phyloP scores from a whole-genome alignment of 2,113 vertebrate species.

The Hylia prasina region DNA sequence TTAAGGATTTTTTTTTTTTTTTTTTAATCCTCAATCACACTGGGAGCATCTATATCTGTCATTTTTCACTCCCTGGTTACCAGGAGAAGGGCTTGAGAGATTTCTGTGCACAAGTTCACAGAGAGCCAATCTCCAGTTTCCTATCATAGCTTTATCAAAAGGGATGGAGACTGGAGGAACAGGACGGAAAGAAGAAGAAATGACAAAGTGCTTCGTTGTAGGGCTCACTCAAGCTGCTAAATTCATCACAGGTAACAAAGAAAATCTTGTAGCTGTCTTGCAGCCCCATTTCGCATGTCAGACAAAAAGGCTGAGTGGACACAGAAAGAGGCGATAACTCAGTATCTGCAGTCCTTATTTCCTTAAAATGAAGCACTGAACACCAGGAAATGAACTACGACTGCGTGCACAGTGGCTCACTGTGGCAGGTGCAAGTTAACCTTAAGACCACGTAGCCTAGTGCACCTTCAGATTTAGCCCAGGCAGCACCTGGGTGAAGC shows the following conservation, averaged over 20 bases:
- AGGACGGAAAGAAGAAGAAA: neutral
- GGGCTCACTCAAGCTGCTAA: neutral
- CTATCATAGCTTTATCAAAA: neutral
- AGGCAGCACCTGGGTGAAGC: neutral
- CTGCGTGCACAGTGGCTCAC: neutral
- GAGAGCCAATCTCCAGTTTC: neutral
- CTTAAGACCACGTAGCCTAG: neutral
- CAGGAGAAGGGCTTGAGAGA: neutral
- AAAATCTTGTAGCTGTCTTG: neutral
- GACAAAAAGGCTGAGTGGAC: neutral
- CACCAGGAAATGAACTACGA: neutral
- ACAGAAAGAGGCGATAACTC: neutral
- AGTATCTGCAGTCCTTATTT: neutral
- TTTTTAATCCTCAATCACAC: neutral
- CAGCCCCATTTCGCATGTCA: neutral
- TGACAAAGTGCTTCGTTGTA: neutral
- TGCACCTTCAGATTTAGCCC: neutral
- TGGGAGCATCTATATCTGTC: neutral
- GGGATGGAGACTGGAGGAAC: neutral
- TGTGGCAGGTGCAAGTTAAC: conserved; percentile 39
- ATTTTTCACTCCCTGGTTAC: neutral
- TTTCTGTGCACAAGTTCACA: neutral
- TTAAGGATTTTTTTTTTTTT: neutral
- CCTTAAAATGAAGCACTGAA: neutral
- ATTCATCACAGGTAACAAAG: neutral